Evolutionary conservation across 2,797 vertebrate species (phyloP), one percentile per base, ranked within the genome.

Genomic region (Phoxinus dragarum): DNA sequence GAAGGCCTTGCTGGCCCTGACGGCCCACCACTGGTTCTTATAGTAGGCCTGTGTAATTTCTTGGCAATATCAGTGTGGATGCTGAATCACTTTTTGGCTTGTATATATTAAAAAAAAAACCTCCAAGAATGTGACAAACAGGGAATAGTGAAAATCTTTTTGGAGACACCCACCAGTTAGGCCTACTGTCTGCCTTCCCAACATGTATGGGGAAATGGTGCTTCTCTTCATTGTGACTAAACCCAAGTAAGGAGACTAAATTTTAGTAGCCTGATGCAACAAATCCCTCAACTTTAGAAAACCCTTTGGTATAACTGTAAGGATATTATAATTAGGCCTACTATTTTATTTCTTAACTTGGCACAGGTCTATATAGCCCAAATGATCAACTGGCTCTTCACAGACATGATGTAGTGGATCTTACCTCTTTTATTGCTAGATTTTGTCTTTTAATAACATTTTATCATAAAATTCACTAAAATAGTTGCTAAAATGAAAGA

Each of bases 101-200:
- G 47, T 34, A 27, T 27, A 27, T 27, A 64, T 64, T 44, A 64
- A 17, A 42, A n/a, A n/a, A 6, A 64, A 64, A 42, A 6, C 72
- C 47, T 56, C 61, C 59, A 83, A 82, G 87, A 88, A 86, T 77
- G 73, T 88, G 90, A 89, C 38, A 89, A 87, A 89, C 80, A 84
- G 81, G 87, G 85, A 76, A 81, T 82, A 75, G 75, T 69, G 27
- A 44, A 69, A 44, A 77, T 83, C 12, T 36, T 66, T 69, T 31
- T 64, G 40, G 27, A 47, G 61, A 67, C 61, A 54, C 80, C 27
- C 64, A 42, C 54, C 27, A 44, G 27, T 19, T 40, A 27, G 27
- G 27, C 27, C 27, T 27, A 54, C 54, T 52, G 27, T 76, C 38
- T 71, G 34, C 16, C 42, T 16, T 54, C 17, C 19, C 27, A 40